Percentiles rank a stretch among this genome's conserved stretches.
Conservation (phyloP, 2,113 vertebrate genomes). For the Prunella fulvescens region DNA sequence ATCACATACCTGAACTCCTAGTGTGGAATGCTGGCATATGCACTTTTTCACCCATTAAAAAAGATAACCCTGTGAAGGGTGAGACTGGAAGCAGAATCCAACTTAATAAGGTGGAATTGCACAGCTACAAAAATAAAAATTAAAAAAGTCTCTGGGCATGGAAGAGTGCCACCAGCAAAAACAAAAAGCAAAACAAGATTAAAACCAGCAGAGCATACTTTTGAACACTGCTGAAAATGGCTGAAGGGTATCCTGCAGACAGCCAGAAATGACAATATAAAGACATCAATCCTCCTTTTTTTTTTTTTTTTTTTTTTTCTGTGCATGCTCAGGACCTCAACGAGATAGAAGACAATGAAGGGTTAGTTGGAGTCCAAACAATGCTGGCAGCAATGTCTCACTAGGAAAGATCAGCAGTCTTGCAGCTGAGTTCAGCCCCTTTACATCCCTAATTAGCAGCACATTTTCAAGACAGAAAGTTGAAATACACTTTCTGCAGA, state of each 20-base stretch:
- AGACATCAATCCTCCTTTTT: slow-evolving; percentile 37
- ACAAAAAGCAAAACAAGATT: slow-evolving; percentile 53
- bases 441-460: slow-evolving; percentile 57
- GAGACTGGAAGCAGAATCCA: slow-evolving; percentile 24
- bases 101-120: slow-evolving; percentile 44
- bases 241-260: slow-evolving; percentile 53
- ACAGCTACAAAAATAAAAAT: slow-evolving; percentile 41
- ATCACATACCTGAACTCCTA: neutral
- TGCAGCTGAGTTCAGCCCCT: slow-evolving; percentile 52
- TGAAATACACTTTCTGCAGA: slow-evolving; percentile 51
- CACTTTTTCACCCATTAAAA: slow-evolving; percentile 54
- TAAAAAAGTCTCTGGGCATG: slow-evolving; percentile 13
- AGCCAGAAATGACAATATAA: slow-evolving; percentile 54
- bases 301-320: neutral
- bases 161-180: slow-evolving; percentile 52
- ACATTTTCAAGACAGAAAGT: slow-evolving; percentile 54
- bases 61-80: slow-evolving; percentile 19
- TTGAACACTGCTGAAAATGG: slow-evolving; percentile 48
- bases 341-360: slow-evolving; percentile 52
- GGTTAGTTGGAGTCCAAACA: slow-evolving; percentile 54
- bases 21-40: slow-evolving; percentile 50
- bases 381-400: slow-evolving; percentile 48
- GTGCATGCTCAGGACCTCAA: slow-evolving; percentile 34
- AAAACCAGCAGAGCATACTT: slow-evolving; percentile 55
- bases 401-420: slow-evolving; percentile 49